Percentiles rank a stretch among this genome's conserved stretches.
Evolutionary conservation across 1,140 invertebrate species (phyloP).

Genomic region (Solen grandis): DNA sequence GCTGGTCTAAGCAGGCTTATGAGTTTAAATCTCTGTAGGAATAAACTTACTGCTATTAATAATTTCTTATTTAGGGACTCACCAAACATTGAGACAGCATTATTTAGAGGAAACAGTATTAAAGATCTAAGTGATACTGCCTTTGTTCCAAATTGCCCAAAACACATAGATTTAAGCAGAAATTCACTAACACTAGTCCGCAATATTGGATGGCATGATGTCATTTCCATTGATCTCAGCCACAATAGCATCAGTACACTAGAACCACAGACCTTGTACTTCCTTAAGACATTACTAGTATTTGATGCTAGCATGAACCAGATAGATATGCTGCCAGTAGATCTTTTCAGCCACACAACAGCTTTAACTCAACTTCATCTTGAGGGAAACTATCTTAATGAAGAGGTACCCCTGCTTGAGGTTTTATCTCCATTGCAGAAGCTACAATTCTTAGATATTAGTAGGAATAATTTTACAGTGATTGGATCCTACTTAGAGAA

Average conservation of each 20-base stretch:
- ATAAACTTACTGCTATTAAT: slow-evolving; percentile 31
- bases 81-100: slow-evolving; percentile 9
- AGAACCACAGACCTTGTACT: slow-evolving; percentile 41
- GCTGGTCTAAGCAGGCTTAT: slow-evolving; percentile 16
- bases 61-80: slow-evolving; percentile 46
- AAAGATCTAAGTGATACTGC: slow-evolving; percentile 19
- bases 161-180: slow-evolving; percentile 31
- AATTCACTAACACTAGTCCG: slow-evolving; percentile 13
- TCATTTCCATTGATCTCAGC: background rate
- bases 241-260: slow-evolving; percentile 24
- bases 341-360: slow-evolving; percentile 34
- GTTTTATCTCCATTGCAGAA: slow-evolving; percentile 15
- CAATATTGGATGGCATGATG: slow-evolving; percentile 46
- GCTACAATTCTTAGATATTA: slow-evolving; percentile 23
- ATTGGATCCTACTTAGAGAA: background rate
- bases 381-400: slow-evolving; percentile 10
- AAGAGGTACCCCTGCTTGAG: slow-evolving; percentile 4
- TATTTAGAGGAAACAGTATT: slow-evolving; percentile 36
- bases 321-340: background rate
- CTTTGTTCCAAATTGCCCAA: slow-evolving; percentile 45
- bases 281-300: slow-evolving; percentile 15
- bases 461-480: slow-evolving; percentile 40
- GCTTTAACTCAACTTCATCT: slow-evolving; percentile 23
- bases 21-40: slow-evolving; percentile 4
- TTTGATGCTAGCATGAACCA: slow-evolving; percentile 22